Percentiles rank a stretch among this genome's conserved stretches.
phyloP scores from a whole-genome alignment of 2,113 vertebrate genomes.

The Solenodon paradoxus region DNA sequence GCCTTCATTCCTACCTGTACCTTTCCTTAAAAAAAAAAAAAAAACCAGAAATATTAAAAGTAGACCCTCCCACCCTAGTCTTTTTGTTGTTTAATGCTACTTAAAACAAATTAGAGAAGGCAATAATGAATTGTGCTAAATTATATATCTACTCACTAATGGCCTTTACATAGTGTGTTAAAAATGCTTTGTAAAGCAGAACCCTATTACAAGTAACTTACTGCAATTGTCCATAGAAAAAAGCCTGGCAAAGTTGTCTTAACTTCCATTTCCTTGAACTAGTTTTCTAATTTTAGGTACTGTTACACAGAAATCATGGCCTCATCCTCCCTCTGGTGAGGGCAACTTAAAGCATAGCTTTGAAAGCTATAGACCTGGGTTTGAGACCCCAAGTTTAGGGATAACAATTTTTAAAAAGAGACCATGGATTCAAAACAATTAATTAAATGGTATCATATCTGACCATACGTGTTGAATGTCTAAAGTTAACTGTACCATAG shows the following conservation, averaged over 20 bases:
- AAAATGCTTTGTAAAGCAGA: not conserved
- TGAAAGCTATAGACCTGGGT: no score
- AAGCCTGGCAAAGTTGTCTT: not conserved
- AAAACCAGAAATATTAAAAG: not conserved
- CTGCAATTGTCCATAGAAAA: not conserved
- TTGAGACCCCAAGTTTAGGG: no score
- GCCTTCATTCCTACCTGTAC: no score
- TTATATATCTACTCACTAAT: not conserved
- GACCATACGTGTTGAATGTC: not conserved
- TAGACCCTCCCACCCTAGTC: not conserved
- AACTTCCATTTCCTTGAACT: not conserved
- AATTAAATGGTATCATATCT: not conserved
- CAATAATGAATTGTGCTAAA: not conserved
- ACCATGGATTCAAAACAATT: not conserved
- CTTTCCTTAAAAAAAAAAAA: no score
- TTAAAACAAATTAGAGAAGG: not conserved
- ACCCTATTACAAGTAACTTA: not conserved
- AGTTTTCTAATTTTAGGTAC: constrained; percentile 12
- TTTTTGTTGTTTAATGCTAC: not conserved
- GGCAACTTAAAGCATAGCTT: no score
- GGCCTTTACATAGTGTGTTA: not conserved
- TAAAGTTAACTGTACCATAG: not conserved
- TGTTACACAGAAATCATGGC: no score
- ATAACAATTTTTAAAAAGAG: no score
- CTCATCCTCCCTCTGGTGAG: no score